phyloP scores from a whole-genome alignment of 2,888 invertebrate species.

The Drosophila peninsularis region DNA sequence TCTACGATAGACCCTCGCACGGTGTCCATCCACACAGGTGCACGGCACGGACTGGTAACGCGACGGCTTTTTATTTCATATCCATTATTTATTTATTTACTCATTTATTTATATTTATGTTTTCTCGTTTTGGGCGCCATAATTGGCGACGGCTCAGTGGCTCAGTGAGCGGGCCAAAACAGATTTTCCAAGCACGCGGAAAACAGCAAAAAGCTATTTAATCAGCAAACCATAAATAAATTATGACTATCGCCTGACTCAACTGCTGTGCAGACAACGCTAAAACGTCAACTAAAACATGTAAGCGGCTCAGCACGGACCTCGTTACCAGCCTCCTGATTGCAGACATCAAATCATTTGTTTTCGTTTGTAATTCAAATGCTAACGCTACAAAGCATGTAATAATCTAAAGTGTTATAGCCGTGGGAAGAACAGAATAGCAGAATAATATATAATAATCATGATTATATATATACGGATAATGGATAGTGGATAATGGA shows the following conservation, averaged over 20 bases:
- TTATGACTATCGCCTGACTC: neutral
- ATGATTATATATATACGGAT: too few species aligned
- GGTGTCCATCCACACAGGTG: conserved; percentile 32
- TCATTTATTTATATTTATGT: neutral
- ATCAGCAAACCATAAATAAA: conserved; percentile 4
- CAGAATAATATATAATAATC: too few species aligned
- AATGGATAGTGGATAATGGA: too few species aligned
- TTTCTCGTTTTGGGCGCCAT: neutral
- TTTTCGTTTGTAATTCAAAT: neutral
- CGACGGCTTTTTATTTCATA: conserved; percentile 10
- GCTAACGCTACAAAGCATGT: neutral
- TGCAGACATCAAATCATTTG: neutral
- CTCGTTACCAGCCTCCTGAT: neutral
- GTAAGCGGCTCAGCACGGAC: neutral
- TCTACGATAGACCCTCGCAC: conserved; percentile 43
- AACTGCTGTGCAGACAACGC: neutral
- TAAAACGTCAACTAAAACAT: neutral
- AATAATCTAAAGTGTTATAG: neutral
- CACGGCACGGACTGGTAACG: conserved; percentile 16
- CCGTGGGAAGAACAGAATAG: too few species aligned
- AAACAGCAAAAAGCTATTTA: neutral
- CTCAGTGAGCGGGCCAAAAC: neutral
- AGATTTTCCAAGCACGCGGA: neutral
- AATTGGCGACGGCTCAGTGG: conserved; percentile 5
- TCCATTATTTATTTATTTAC: neutral